Evolutionary conservation across 2,113 vertebrate genomes (phyloP).

Genomic region (Lathamus discolor): DNA sequence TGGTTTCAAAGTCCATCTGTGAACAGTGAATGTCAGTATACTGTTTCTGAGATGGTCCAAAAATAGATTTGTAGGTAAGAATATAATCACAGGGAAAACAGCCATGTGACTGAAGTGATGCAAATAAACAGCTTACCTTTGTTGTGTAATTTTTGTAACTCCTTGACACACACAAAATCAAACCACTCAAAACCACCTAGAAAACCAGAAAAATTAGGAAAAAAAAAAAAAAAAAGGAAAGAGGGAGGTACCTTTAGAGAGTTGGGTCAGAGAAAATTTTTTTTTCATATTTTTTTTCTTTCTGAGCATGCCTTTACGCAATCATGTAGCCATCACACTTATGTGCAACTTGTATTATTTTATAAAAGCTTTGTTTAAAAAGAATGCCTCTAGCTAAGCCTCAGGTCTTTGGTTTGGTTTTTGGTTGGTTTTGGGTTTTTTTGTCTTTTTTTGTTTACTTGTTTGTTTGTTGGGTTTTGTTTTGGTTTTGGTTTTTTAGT

Average conservation of each 20-base stretch:
- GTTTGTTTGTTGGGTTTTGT: no score
- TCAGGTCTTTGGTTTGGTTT: neutral
- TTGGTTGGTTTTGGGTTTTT: neutral
- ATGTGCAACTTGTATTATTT: neutral
- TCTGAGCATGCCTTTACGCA: neutral
- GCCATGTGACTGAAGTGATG: neutral
- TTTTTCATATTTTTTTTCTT: rapidly evolving
- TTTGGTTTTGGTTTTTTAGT: no score
- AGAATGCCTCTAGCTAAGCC: neutral
- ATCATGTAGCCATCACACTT: neutral
- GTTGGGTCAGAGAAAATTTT: neutral
- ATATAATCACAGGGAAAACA: neutral
- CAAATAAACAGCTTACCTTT: neutral
- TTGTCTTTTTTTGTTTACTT: neutral
- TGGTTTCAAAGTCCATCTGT: neutral
- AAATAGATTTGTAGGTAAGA: neutral
- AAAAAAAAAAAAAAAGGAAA: no score
- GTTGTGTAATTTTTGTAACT: neutral
- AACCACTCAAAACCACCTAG: neutral
- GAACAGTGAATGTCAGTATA: neutral
- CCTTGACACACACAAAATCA: neutral
- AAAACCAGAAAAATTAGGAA: neutral
- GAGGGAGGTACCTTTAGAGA: rapidly evolving
- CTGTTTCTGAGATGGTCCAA: neutral
- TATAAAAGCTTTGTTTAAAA: neutral